Conservation (phyloP, 2,797 vertebrate genomes). For the Danio choprae region DNA sequence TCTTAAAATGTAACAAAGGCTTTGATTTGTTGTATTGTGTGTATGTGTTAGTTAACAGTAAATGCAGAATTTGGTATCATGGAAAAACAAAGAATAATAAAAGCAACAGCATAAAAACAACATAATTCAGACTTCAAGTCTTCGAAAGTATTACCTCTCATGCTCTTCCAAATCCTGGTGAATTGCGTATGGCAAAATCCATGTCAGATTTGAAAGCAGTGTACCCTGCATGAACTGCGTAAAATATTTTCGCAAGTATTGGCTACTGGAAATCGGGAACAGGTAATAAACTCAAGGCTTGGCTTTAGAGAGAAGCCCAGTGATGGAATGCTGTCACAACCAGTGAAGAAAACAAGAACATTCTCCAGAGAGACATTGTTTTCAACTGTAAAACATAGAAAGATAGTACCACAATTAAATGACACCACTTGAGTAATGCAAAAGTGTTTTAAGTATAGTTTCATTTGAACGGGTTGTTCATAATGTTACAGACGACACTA, state of each 20-base stretch:
- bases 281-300: slow-evolving; percentile 36
- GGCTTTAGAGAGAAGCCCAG: slow-evolving; percentile 43
- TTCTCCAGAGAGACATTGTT: slow-evolving; percentile 41
- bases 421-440: slow-evolving; percentile 8
- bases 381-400: slow-evolving; percentile 42
- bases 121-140: too few relatives aligned
- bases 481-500: not conserved
- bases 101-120: too few relatives aligned
- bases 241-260: slow-evolving; percentile 35
- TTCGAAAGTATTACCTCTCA: slow-evolving; percentile 4
- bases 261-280: slow-evolving; percentile 34
- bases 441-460: not conserved
- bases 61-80: too few relatives aligned
- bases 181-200: slow-evolving; percentile 37
- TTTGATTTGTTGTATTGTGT: too few relatives aligned
- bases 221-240: slow-evolving; percentile 23
- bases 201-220: slow-evolving; percentile 38
- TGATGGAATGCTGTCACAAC: slow-evolving; percentile 44
- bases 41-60: too few relatives aligned
- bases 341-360: slow-evolving; percentile 47
- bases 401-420: slow-evolving; percentile 23
- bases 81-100: too few relatives aligned
- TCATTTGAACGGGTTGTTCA: not conserved
- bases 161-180: slow-evolving; percentile 36
- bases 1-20: too few relatives aligned